These are phyloP conservation scores for Phocides pigmalion DNA, from an alignment of 1,140 invertebrate genomes.

Conservation along the genomic window DNA sequence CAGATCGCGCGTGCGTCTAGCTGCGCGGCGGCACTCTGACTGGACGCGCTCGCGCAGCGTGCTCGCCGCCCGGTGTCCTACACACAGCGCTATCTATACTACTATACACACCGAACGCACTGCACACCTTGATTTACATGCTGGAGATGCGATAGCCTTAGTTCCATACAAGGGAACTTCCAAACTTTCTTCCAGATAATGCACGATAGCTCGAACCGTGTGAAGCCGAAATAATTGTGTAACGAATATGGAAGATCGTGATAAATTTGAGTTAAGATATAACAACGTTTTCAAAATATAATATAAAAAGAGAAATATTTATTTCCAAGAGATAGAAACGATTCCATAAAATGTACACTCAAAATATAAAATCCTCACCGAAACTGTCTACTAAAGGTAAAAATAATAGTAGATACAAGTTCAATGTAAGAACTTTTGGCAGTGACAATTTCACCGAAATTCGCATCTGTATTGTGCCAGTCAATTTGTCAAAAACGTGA, in stretches of 20 bases:
- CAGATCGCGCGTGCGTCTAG: constrained; percentile 73
- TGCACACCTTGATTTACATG: constrained; percentile 72
- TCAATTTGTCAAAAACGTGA: constrained; percentile 8
- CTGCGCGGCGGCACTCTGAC: constrained; percentile 81
- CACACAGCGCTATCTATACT: constrained; percentile 66
- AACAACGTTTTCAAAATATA: neutral
- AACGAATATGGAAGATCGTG: neutral
- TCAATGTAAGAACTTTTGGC: neutral
- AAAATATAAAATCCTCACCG: no score
- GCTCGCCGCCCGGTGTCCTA: constrained; percentile 70
- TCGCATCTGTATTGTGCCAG: neutral
- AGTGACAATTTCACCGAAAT: neutral
- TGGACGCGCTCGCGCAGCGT: constrained; percentile 76
- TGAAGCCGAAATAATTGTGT: neutral
- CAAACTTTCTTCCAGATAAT: constrained; percentile 38
- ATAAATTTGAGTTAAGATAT: constrained; percentile 1
- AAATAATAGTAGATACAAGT: neutral
- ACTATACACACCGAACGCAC: constrained; percentile 54
- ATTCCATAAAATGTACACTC: no score
- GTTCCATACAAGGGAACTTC: constrained; percentile 36
- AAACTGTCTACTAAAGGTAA: neutral
- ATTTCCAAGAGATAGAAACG: no score
- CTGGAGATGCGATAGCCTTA: constrained; percentile 52
- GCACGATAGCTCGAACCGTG: constrained; percentile 1
- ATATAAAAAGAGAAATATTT: no score